phyloP scores from a whole-genome alignment of 53 echinoderm and acorn worm species.

The Luidia sarsii region DNA sequence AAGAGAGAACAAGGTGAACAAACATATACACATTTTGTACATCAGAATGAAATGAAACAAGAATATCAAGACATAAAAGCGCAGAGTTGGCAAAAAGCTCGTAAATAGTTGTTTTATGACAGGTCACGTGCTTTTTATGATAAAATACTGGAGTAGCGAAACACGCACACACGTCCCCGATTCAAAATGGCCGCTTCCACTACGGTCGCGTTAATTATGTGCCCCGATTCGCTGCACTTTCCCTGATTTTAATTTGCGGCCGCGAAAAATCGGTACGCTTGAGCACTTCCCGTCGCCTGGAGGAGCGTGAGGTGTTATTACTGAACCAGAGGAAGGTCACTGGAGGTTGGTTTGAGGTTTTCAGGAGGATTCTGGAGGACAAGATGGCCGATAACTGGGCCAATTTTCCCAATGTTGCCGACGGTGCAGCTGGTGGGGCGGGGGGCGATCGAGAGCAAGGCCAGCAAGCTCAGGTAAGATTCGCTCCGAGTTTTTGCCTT shows the following conservation, averaged over 20 bases:
- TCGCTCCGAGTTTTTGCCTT: too few species aligned
- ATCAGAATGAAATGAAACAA: too few species aligned
- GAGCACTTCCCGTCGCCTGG: background rate
- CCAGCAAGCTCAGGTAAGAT: background rate
- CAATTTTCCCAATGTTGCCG: conserved; percentile 32
- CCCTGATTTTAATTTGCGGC: background rate
- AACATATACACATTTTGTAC: too few species aligned
- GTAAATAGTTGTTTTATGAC: too few species aligned
- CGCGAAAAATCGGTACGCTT: background rate
- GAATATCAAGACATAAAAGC: too few species aligned
- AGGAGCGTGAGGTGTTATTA: too few species aligned
- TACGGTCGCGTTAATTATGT: background rate
- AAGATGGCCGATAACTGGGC: conserved; percentile 79
- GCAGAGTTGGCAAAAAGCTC: too few species aligned
- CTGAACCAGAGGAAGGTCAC: too few species aligned
- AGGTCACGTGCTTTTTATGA: background rate
- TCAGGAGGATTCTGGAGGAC: too few species aligned
- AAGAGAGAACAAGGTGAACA: too few species aligned
- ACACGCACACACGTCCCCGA: conserved; percentile 26
- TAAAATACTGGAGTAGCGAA: conserved; percentile 26
- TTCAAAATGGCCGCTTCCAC: conserved; percentile 48
- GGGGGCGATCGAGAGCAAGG: conserved; percentile 32
- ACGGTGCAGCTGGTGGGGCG: background rate
- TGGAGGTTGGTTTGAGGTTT: too few species aligned
- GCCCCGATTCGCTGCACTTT: too few species aligned